Base-by-base conservation (phyloP, 2,113 vertebrate species). In the Coreoperca whiteheadi region DNA sequence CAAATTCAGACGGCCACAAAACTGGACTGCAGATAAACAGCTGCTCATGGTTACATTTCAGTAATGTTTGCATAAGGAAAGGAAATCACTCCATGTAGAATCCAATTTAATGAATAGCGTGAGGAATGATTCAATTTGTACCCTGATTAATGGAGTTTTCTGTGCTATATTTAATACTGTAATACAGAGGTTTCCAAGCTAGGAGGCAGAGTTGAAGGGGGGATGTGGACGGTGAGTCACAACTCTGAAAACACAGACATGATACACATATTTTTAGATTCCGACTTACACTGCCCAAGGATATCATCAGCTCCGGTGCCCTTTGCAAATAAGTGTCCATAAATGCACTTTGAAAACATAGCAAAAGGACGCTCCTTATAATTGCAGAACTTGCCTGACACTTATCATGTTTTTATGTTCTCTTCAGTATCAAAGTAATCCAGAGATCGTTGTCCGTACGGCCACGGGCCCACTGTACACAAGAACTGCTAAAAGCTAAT, bases 201-300 rank as follows among this genome's bases (percentile, higher is more conserved):
- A 25, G 11, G 10, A 34, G 48, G 39, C 34, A 25, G 32, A 54
- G 30, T 10, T 16, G 50, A n/a, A 37, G 12, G 28, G 1, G 16
- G 18, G 65, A 66, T 4, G 1, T 32, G 28, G 9, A 51, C 21
- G 21, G 9, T 51, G 59, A 75, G 72, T 74, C 71, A 50, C 16
- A 48, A 15, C 56, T 60, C 41, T 25, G 30, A 28, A 41, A 32
- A 39, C 50, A 25, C 50, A n/a, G 41, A 61, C 28, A 50, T 6
- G 46, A 75, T 11, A 25, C 43, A 37, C 23, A 20, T 63, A 63
- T 64, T 63, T 75, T 75, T 63, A 72, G 59, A 75, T 63, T 37
- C 43, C 61, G 54, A 46, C 25, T 23, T 14, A 34, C 11, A n/a
- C 34, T 12, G 59, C 59, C 46, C 0, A 21, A 74, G 43, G 30